phyloP scores from a whole-genome alignment of 2,113 vertebrate species.

The Psittacus erithacus region DNA sequence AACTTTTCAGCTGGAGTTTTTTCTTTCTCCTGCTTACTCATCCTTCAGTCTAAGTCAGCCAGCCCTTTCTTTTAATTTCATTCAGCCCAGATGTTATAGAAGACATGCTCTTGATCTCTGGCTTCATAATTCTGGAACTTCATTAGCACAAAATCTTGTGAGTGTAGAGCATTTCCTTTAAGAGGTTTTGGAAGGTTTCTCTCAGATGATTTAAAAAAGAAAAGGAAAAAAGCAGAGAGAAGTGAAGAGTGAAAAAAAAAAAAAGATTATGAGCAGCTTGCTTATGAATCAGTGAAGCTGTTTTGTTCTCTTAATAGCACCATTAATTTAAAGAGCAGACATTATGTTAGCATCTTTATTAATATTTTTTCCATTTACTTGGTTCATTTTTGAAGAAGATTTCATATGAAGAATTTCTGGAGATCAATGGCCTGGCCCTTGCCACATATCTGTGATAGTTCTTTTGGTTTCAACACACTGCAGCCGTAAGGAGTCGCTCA shows the following conservation, averaged over 20 bases:
- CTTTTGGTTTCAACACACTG: background rate
- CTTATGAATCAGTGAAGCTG: accelerated
- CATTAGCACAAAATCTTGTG: background rate
- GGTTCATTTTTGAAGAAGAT: background rate
- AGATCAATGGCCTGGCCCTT: background rate
- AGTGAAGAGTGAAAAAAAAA: background rate
- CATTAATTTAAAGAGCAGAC: background rate
- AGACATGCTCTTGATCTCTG: background rate
- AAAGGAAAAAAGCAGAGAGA: background rate
- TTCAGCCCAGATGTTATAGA: background rate
- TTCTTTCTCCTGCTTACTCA: background rate
- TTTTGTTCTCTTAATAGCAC: conserved; percentile 1
- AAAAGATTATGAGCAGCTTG: accelerated
- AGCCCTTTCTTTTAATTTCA: background rate
- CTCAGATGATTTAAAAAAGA: background rate
- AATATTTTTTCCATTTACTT: background rate
- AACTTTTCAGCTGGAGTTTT: background rate
- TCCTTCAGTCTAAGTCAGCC: background rate
- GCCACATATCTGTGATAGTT: background rate
- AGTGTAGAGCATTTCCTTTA: conserved; percentile 12
- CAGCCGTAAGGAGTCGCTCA: background rate
- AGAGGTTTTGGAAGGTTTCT: conserved; percentile 25
- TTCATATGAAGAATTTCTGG: background rate
- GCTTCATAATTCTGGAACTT: background rate
- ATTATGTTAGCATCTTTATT: background rate